These are phyloP conservation scores for Sminthopsis crassicaudata DNA, from an alignment of 2,113 vertebrate species.

Conservation along the genomic window DNA sequence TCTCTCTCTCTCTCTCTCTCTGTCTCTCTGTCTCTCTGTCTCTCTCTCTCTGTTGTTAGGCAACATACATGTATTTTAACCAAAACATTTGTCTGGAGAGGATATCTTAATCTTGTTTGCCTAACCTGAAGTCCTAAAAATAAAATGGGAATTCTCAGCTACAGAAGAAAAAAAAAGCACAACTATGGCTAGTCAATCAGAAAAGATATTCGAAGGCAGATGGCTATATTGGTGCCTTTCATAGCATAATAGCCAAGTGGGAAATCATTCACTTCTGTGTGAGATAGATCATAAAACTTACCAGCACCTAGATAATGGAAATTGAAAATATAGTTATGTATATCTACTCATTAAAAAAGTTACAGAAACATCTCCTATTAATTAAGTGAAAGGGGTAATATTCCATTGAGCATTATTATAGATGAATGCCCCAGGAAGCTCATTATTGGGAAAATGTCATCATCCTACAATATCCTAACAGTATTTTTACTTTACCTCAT, in stretches of 20 bases:
- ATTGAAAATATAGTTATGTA: background rate
- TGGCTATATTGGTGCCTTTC: background rate
- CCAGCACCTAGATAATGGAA: background rate
- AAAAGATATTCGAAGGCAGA: accelerated
- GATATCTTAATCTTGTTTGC: background rate
- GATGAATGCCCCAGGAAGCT: too few relatives aligned
- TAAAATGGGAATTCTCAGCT: background rate
- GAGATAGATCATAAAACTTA: background rate
- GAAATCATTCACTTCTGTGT: background rate
- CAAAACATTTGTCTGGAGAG: background rate
- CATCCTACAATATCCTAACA: too few relatives aligned
- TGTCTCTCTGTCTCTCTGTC: background rate
- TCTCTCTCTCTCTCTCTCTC: background rate
- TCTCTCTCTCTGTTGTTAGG: accelerated
- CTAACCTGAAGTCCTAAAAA: background rate
- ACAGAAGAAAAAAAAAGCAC: background rate
- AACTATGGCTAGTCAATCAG: accelerated
- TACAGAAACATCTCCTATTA: background rate
- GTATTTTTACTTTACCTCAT: too few relatives aligned
- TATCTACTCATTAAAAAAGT: background rate
- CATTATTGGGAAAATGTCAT: too few relatives aligned
- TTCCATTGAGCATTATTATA: too few relatives aligned
- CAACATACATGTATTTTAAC: accelerated
- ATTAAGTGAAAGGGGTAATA: too few relatives aligned
- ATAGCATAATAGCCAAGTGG: background rate